Percentiles rank a stretch among this genome's conserved stretches.
Evolutionary conservation across 2,888 invertebrate species (phyloP).

Genomic region (Leptinotarsa peninsularis): DNA sequence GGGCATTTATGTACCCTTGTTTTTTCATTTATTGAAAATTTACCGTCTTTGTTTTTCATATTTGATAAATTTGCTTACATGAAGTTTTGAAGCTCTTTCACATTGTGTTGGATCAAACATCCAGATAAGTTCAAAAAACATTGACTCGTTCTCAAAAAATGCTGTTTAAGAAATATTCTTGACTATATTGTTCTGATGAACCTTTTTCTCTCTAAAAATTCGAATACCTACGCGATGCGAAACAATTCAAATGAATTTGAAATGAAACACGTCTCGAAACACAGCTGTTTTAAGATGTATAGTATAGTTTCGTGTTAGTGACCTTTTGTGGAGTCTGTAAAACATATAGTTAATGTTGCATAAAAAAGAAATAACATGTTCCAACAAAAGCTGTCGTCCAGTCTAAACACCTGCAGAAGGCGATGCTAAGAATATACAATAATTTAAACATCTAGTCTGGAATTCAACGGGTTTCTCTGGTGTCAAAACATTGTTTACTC

Average conservation of each 20-base stretch:
- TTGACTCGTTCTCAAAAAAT: no score
- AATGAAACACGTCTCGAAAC: conserved; percentile 4
- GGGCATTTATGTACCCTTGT: no score
- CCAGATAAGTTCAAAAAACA: no score
- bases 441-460: conserved; percentile 12
- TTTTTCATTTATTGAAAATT: no score
- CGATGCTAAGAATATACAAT: conserved; percentile 33
- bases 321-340: conserved; percentile 29
- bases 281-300: conserved; percentile 8
- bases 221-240: neutral
- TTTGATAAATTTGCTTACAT: no score
- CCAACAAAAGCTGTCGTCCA: conserved; percentile 34
- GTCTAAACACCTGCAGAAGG: conserved; percentile 33
- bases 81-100: no score
- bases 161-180: no score
- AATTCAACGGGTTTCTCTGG: conserved; percentile 13
- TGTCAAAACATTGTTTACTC: conserved; percentile 11
- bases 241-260: conserved; percentile 6
- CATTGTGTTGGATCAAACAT: no score
- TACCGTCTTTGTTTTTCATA: no score
- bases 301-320: conserved; percentile 30
- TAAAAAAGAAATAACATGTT: conserved; percentile 38
- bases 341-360: conserved; percentile 38
- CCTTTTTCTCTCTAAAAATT: no score
- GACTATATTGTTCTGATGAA: no score